Evolutionary conservation across 2,113 vertebrate species (phyloP).

Genomic region (Naja naja): DNA sequence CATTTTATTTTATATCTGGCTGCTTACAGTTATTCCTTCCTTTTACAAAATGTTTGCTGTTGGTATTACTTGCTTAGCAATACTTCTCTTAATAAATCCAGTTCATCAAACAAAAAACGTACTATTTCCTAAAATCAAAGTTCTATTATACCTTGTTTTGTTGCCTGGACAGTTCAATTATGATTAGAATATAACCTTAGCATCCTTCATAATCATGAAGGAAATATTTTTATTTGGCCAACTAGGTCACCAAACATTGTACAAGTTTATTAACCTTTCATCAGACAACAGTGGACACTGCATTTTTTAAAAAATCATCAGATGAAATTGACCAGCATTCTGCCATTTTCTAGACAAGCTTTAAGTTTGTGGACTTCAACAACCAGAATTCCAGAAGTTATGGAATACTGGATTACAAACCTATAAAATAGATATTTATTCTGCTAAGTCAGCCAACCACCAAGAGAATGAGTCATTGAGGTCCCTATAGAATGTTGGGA

Average conservation of each 20-base stretch:
- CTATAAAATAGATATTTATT: background rate
- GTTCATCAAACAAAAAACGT: constrained; percentile 21
- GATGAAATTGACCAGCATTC: background rate
- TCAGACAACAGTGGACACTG: background rate
- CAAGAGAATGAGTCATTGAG: background rate
- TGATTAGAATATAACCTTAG: constrained; percentile 22
- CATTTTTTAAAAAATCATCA: background rate
- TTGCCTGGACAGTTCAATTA: background rate
- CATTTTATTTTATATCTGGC: background rate
- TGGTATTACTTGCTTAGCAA: constrained; percentile 24
- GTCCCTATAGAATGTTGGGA: background rate
- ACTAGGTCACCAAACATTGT: background rate
- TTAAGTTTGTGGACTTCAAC: background rate
- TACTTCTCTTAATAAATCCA: constrained; percentile 33
- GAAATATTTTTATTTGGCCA: background rate
- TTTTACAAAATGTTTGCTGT: constrained; percentile 19
- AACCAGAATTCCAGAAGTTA: background rate
- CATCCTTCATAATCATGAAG: constrained; percentile 9
- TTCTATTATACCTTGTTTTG: constrained; percentile 1
- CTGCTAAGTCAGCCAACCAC: background rate
- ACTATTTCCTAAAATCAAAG: constrained; percentile 25
- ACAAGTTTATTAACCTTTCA: background rate
- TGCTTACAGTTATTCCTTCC: constrained; percentile 7
- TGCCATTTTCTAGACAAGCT: background rate
- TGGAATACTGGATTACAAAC: background rate